Conservation (phyloP, 1,140 invertebrate genomes). For the Drosophila ambigua region DNA sequence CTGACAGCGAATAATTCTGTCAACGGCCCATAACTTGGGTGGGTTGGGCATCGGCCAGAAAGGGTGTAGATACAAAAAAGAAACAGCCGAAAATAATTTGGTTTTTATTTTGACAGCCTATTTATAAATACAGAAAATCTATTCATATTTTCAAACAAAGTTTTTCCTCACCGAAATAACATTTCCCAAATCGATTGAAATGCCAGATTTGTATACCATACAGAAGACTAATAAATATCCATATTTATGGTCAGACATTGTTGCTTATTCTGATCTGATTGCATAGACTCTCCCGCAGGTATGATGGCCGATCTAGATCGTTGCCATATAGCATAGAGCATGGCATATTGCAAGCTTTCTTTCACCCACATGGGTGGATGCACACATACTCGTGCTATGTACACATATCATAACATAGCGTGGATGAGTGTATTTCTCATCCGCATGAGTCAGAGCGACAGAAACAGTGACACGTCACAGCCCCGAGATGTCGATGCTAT, state of each 20-base stretch:
- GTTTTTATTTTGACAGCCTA: conserved; percentile 30
- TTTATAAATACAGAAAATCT: conserved; percentile 19
- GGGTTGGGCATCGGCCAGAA: conserved; percentile 33
- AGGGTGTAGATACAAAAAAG: conserved; percentile 3
- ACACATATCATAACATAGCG: conserved; percentile 26
- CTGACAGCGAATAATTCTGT: conserved; percentile 27
- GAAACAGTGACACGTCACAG: conserved; percentile 36
- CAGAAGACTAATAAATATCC: background rate
- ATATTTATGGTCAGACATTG: conserved; percentile 12
- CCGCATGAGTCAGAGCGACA: conserved; percentile 35
- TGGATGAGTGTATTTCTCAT: conserved; percentile 34
- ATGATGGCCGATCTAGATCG: conserved; percentile 8
- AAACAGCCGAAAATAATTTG: conserved; percentile 14
- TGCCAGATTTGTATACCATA: background rate
- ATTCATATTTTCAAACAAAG: conserved; percentile 20
- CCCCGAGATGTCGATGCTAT: conserved; percentile 29
- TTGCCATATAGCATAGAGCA: background rate
- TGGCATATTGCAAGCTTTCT: conserved; percentile 36
- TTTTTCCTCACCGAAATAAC: background rate
- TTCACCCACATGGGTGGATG: conserved; percentile 28
- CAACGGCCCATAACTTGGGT: conserved; percentile 29
- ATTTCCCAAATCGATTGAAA: background rate
- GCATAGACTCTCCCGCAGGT: background rate
- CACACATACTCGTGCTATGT: conserved; percentile 24
- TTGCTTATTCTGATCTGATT: conserved; percentile 5